Percentiles rank a stretch among this genome's conserved stretches.
phyloP scores from a whole-genome alignment of 2,113 vertebrate genomes.

The Balaeniceps rex region DNA sequence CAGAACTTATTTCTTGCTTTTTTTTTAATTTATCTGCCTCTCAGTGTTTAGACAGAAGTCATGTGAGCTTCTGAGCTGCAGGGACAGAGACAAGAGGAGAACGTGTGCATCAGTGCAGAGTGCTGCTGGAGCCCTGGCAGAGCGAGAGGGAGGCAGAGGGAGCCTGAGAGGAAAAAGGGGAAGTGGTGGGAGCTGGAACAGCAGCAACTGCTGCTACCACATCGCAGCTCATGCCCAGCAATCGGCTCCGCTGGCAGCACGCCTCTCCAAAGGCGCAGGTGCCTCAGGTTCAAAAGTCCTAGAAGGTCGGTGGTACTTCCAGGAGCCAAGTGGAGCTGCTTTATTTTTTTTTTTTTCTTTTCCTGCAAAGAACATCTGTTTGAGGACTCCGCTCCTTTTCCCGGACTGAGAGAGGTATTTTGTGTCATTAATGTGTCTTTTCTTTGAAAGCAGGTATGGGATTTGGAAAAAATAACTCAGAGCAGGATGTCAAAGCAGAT shows the following conservation, averaged over 20 bases:
- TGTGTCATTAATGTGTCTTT: not conserved
- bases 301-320: not conserved
- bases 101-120: slow-evolving; percentile 47
- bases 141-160: slow-evolving; percentile 21
- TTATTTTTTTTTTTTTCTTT: not conserved
- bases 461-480: not conserved
- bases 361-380: not conserved
- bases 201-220: slow-evolving; percentile 11
- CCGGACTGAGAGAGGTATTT: slow-evolving; percentile 53
- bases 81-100: slow-evolving; percentile 30
- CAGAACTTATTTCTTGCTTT: not conserved
- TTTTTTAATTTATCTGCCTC: slow-evolving; percentile 38
- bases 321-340: not conserved
- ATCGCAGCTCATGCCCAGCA: not conserved
- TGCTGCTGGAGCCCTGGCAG: slow-evolving; percentile 52
- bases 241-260: not conserved
- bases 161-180: slow-evolving; percentile 9
- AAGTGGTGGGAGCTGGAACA: slow-evolving; percentile 50
- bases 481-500: not conserved
- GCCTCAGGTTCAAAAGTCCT: not conserved
- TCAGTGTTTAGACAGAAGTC: slow-evolving; percentile 51
- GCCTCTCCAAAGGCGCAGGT: not conserved
- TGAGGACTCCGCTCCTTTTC: not conserved
- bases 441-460: not conserved
- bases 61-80: slow-evolving; percentile 64